Percentiles rank a stretch among this genome's conserved stretches.
Evolutionary conservation across 2,888 invertebrate species (phyloP).

Genomic region (Margaritifera margaritifera): DNA sequence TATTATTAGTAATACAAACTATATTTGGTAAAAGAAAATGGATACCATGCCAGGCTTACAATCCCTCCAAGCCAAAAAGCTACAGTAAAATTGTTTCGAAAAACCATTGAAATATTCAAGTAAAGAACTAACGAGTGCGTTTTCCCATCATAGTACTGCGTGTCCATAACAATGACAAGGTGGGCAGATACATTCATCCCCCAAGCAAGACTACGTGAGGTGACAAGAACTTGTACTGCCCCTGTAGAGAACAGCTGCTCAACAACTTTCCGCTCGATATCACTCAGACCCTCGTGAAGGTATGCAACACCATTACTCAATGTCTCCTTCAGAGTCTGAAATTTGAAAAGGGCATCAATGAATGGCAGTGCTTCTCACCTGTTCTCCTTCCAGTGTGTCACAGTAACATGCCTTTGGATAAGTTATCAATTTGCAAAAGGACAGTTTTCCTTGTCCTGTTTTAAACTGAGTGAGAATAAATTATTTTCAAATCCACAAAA

Average conservation of each 20-base stretch:
- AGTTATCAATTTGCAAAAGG: not conserved
- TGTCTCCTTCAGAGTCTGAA: constrained; percentile 90
- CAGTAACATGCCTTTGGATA: no score
- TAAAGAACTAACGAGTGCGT: constrained; percentile 62
- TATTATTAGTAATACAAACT: no score
- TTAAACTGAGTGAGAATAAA: no score
- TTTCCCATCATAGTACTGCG: constrained; percentile 91
- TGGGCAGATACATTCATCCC: constrained; percentile 90
- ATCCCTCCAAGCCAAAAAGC: no score
- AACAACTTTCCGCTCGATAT: constrained; percentile 89
- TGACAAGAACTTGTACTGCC: constrained; percentile 91
- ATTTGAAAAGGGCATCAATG: not conserved
- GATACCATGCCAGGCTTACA: no score
- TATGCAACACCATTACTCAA: constrained; percentile 96
- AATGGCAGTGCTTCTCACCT: no score
- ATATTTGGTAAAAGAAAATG: no score
- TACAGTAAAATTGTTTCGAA: not conserved
- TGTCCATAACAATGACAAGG: constrained; percentile 97
- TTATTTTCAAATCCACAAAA: no score
- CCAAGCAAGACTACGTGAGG: constrained; percentile 94
- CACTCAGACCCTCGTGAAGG: constrained; percentile 93
- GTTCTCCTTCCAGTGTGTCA: no score
- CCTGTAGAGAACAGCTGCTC: constrained; percentile 95
- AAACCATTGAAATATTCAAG: not conserved
- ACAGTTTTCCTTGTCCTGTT: not conserved